A percentile compares a stretch with the other conserved stretches of the same genome.
Evolutionary conservation across 23 tunicate species (phyloP).

Genomic region (Halocynthia aurantium): DNA sequence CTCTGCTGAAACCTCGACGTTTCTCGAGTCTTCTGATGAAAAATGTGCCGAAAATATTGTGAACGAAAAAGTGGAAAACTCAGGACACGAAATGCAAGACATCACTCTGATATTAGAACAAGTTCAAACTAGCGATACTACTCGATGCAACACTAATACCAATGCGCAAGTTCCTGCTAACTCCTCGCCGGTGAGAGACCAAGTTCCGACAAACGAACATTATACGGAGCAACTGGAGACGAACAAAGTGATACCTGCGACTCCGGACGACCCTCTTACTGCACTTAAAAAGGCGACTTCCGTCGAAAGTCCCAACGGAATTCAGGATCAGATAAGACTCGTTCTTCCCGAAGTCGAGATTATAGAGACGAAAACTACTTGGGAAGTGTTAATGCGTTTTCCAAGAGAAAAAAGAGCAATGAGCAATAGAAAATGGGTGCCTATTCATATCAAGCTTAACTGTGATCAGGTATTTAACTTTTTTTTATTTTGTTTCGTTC

Average conservation of each 20-base stretch:
- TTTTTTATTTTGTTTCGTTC: neutral
- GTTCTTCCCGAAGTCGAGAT: constrained; percentile 18
- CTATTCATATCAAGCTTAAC: constrained; percentile 41
- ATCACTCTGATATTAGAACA: constrained; percentile 1
- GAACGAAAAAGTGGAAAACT: no score
- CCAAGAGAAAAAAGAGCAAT: constrained; percentile 58
- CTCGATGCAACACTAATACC: constrained; percentile 1
- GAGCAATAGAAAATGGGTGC: constrained; percentile 89
- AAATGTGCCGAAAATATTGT: no score
- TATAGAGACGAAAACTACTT: constrained; percentile 21
- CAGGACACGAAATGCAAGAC: neutral
- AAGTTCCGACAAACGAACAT: neutral
- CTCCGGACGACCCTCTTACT: constrained; percentile 8
- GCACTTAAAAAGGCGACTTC: constrained; percentile 21
- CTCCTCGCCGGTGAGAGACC: neutral
- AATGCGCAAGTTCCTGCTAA: constrained; percentile 10
- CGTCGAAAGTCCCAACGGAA: constrained; percentile 27
- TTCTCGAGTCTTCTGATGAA: no score
- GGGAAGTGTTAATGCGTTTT: constrained; percentile 87
- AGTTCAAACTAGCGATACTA: neutral
- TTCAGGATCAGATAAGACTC: neutral
- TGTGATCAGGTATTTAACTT: constrained; percentile 35
- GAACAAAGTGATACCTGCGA: neutral
- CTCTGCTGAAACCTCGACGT: no score
- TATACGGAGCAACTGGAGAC: neutral